Base-by-base conservation (phyloP, 1,140 invertebrate species). In the Acromyrmex heyeri region DNA sequence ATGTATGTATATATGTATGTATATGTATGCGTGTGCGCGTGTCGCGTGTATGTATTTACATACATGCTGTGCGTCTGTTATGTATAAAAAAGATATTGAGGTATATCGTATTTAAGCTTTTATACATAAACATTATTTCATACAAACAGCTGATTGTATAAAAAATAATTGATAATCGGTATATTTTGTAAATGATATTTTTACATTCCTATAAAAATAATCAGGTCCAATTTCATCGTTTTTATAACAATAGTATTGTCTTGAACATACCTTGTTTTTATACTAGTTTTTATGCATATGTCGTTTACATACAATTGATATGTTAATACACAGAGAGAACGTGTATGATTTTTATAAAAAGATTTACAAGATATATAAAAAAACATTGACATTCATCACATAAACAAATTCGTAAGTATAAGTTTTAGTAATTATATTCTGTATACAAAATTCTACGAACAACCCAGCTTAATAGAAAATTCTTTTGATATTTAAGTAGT, bases 161-260 rank as follows among this genome's bases (percentile, higher is more conserved):
- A 34, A 69, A 50, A 83, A 90, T 83, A 18, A 61, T 85, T 85
- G 18, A 79, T 83, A 85, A 90, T 90, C 78, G 64, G 73, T 91
- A 78, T 87, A 90, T 90, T 89, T 89, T 91, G 62, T 88, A 92
- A 85, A 62, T 86, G 30, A 89, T 64, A 72, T 81, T 86, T 91
- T 73, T 93, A 94, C 94, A 94, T 94, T 94, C 94, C 94, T 93
- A 73, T 83, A 85, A 89, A 85, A 88, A 90, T 87, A 83, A 91
- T 88, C 79, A 65, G 87, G 81, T 88, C 73, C 75, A 85, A 48
- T 72, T 92, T 90, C 53, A 50, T 82, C 75, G 70, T 86, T 86
- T 86, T 86, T 87, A 76, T 81, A 79, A 69, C 55, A 86, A 48
- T 53, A 85, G 81, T 67, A 76, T n/a, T 85, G 59, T 62, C 55